Conservation (phyloP, 2,888 invertebrate species). For the Cephus pulcher region DNA sequence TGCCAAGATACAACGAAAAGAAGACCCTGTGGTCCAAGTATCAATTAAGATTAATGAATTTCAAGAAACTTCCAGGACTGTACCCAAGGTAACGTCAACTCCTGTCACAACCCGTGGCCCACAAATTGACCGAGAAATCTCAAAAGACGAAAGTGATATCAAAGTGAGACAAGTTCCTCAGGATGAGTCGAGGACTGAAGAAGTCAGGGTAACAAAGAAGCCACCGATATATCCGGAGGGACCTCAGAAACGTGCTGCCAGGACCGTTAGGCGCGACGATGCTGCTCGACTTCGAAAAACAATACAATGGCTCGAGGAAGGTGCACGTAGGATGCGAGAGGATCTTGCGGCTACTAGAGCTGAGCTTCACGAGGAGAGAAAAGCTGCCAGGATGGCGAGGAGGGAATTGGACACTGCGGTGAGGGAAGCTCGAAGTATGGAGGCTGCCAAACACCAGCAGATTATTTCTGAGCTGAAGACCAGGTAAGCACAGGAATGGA, state of each 20-base stretch:
- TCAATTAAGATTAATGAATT: neutral
- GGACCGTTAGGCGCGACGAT: slow-evolving; percentile 34
- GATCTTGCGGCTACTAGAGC: slow-evolving; percentile 50
- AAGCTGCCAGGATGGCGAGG: slow-evolving; percentile 45
- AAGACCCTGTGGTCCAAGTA: neutral
- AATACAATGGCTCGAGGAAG: slow-evolving; percentile 56
- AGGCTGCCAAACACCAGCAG: slow-evolving; percentile 47
- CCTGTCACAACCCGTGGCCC: neutral
- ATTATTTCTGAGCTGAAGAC: slow-evolving; percentile 47
- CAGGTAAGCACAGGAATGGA: slow-evolving; percentile 33
- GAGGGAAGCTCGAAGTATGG: slow-evolving; percentile 42
- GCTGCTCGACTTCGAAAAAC: slow-evolving; percentile 47
- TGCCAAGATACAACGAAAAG: slow-evolving; percentile 6
- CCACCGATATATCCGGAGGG: slow-evolving; percentile 29
- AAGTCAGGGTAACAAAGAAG: slow-evolving; percentile 19
- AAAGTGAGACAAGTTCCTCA: neutral
- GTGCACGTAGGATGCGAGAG: slow-evolving; percentile 48
- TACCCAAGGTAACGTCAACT: neutral
- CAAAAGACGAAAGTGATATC: slow-evolving; percentile 8
- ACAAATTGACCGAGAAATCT: neutral
- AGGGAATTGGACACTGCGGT: slow-evolving; percentile 46
- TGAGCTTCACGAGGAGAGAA: slow-evolving; percentile 52
- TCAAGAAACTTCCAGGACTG: neutral
- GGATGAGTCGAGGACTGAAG: slow-evolving; percentile 6
- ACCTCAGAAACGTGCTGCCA: slow-evolving; percentile 17